These are phyloP conservation scores for Syrmaticus mikado DNA, from an alignment of 2,113 vertebrate genomes.

Conservation along the genomic window DNA sequence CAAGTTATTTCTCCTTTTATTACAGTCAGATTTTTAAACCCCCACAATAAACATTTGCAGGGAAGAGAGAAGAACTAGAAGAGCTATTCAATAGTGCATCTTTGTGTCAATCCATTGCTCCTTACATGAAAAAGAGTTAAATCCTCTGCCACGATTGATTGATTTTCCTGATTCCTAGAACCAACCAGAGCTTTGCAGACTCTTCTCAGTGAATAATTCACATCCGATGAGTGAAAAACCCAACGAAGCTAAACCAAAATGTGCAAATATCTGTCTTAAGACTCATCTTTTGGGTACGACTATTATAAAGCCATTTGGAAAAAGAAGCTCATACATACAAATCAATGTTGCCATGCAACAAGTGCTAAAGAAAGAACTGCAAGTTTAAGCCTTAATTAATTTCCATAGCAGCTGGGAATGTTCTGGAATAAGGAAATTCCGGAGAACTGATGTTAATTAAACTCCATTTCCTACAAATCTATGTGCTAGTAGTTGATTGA, in stretches of 20 bases:
- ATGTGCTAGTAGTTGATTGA: not conserved
- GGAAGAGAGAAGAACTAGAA: not conserved
- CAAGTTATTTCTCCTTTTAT: not conserved
- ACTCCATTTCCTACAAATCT: slow-evolving; percentile 18
- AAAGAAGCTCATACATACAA: slow-evolving; percentile 58
- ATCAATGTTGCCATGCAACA: slow-evolving; percentile 72
- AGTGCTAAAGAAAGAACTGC: slow-evolving; percentile 65
- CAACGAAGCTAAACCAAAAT: not conserved
- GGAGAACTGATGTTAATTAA: slow-evolving; percentile 32
- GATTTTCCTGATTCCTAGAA: not conserved
- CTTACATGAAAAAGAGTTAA: not conserved
- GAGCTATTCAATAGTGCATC: not conserved
- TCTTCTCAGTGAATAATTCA: slow-evolving; percentile 7
- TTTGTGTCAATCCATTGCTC: not conserved
- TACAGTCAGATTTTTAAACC: not conserved
- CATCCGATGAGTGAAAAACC: not conserved
- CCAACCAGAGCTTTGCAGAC: not conserved
- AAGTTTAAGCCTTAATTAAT: slow-evolving; percentile 49
- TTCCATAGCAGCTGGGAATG: slow-evolving; percentile 33
- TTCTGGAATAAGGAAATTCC: slow-evolving; percentile 34
- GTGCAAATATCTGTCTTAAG: slow-evolving; percentile 30
- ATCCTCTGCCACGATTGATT: not conserved
- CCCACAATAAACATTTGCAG: not conserved
- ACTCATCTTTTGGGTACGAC: slow-evolving; percentile 31
- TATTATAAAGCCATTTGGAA: slow-evolving; percentile 51